These are phyloP conservation scores for Noctua pronuba DNA, from an alignment of 2,888 invertebrate species.

Conservation along the genomic window DNA sequence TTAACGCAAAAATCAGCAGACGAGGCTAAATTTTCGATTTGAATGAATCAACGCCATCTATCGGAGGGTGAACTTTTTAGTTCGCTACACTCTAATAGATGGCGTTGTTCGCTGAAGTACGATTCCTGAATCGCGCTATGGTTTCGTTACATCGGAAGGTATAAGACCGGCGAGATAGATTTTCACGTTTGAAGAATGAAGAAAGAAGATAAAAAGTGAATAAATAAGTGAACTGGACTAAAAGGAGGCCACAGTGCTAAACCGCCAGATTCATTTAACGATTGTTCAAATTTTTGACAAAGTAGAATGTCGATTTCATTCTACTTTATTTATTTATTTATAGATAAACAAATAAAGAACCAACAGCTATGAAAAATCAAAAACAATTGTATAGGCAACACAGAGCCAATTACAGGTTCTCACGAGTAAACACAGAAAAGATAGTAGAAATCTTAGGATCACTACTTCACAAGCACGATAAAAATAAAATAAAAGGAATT, in stretches of 20 bases:
- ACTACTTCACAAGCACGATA: too few species aligned
- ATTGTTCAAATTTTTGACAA: neutral
- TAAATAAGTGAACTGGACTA: neutral
- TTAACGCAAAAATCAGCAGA: too few species aligned
- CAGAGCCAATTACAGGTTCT: too few species aligned
- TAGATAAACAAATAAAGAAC: too few species aligned
- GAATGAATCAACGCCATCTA: neutral
- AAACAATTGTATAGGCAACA: too few species aligned
- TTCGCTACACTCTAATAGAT: neutral
- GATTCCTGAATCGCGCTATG: conserved; percentile 1
- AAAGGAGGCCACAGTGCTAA: neutral
- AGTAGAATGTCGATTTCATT: neutral
- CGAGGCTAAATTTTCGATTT: neutral
- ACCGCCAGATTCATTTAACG: neutral
- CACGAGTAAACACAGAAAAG: too few species aligned
- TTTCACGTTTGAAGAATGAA: neutral
- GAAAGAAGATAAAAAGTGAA: neutral
- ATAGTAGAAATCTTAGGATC: too few species aligned
- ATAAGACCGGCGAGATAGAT: neutral
- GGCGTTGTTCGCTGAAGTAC: neutral
- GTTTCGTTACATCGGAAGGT: neutral
- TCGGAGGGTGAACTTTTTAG: neutral
- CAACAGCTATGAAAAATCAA: too few species aligned
- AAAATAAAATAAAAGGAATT: too few species aligned
- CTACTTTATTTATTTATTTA: too few species aligned